Evolutionary conservation across 2,113 vertebrate genomes (phyloP), one percentile per base, ranked within the genome.

Genomic region (Actinemys pallida): DNA sequence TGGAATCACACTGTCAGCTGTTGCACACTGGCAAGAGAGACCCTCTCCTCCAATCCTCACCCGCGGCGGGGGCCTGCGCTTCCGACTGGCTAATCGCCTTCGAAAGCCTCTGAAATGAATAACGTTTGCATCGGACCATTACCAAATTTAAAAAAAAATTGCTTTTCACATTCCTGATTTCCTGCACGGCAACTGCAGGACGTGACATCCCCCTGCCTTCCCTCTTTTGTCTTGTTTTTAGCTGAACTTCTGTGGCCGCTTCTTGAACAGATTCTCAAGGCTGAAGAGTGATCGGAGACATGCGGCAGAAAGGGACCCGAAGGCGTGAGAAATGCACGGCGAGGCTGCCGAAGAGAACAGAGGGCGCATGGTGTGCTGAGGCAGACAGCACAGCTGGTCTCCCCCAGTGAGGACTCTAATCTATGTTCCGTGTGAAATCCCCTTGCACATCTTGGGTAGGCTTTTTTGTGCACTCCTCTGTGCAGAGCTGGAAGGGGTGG

Each of bases 1-100:
- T 7, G 25, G 75, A 47, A 47, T 54, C 52, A n/a, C 0, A 0
- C 42, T 17, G 19, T 72, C 1, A 2, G 13, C 79, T 57, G 50
- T 1, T 10, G 25, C 56, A 3, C 24, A 0, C 13, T 50, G 80
- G 69, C 88, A 14, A 31, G 13, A 19, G 53, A 72, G 75, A 72
- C 72, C n/a, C 31, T 1, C 65, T 45, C 75, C 39, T 47, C 75
- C 42, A 78, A 25, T 76, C 72, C 75, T 8, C 0, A 0, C 3
- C 5, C 5, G 69, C 31, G 4, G n/a, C 4, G 29, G 19, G n/a
- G 75, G 76, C 11, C 12, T 0, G 0, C 6, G 17, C 88, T 90
- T 62, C 85, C 76, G 5, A 0, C 4, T 5, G 75, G 17, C 49
- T 39, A 3, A 6, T 5, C 29, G 57, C 65, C 65, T 45, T 65